Percentiles rank a stretch among this genome's conserved stretches.
These are phyloP conservation scores for Coleophora deauratella DNA, from an alignment of 2,888 invertebrate species.

Conservation along the genomic window DNA sequence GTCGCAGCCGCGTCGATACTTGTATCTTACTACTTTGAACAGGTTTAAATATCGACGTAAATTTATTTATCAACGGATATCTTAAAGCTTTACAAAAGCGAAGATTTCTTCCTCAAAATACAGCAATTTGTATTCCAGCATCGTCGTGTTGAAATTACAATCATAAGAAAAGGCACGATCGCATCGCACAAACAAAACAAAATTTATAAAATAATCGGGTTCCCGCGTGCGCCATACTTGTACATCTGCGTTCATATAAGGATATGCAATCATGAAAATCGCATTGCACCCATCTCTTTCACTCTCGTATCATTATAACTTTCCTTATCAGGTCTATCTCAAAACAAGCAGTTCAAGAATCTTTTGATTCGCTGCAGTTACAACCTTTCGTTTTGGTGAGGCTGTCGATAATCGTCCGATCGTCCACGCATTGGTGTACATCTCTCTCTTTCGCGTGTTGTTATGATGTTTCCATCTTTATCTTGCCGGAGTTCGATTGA, in stretches of 20 bases:
- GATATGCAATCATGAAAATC: constrained; percentile 27
- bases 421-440: constrained; percentile 28
- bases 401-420: constrained; percentile 46
- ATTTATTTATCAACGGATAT: neutral
- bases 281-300: constrained; percentile 40
- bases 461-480: constrained; percentile 45
- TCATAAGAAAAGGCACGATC: too few relatives aligned
- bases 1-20: neutral
- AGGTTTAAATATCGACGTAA: too few relatives aligned
- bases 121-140: too few relatives aligned
- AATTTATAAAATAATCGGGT: neutral
- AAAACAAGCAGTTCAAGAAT: constrained; percentile 25
- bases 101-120: too few relatives aligned
- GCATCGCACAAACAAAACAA: neutral
- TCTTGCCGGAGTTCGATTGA: constrained; percentile 50
- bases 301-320: constrained; percentile 29
- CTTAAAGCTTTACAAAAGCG: neutral
- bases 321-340: constrained; percentile 32
- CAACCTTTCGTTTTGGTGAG: constrained; percentile 49
- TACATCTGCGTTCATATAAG: constrained; percentile 25
- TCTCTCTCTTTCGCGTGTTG: constrained; percentile 39
- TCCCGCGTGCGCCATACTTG: constrained; percentile 34
- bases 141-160: too few relatives aligned
- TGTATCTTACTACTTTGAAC: too few relatives aligned
- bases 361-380: constrained; percentile 40